Evolutionary conservation across 2,113 vertebrate species (phyloP), one percentile per base, ranked within the genome.

Genomic region (Pachyramphus minor): DNA sequence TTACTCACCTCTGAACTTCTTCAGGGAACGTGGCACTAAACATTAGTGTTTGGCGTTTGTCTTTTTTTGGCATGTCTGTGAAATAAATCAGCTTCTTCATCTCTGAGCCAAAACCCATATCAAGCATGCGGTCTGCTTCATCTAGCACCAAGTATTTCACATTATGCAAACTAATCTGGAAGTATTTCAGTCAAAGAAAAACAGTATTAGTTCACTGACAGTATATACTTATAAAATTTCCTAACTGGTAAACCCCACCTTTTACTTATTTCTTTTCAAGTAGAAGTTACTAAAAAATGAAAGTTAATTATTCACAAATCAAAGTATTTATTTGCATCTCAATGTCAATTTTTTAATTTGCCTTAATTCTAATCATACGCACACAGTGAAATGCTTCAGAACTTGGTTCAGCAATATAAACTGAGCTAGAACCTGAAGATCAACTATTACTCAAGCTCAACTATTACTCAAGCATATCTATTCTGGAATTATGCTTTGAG

Each of bases 111-210:
- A 99, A 99, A 7, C 99, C 99, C 99, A 99, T 99, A 92, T 99
- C 99, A 95, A 99, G 90, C 99, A 99, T 99, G 25, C 98, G 98
- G 93, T 99, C 99, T 0, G 99, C 99, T 97, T 99, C 99, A 92
- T 99, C 99, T 88, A 99, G 92, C 63, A 99, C 98, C 90, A 99
- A 89, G 30, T 99, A 99, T 6, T 97, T 98, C 86, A 99, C 52
- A 59, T 99, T 98, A 30, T 41, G 96, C 73, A 99, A 92, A 28
- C 98, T 98, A 75, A 99, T 97, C 99, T 99, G 88, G 33, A 90
- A 90, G 23, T 12, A 84, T 93, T 94, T 79, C 22, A 62, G 20
- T 19, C 27, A 71, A 83, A 79, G 25, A 89, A 79, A 77, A 83
- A 73, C 3, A 33, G 4, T 10, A 41, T 27, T 71, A 11, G 24